Percentiles rank a stretch among this genome's conserved stretches.
Conservation (phyloP, 2,888 invertebrate species). For the Lepidocyrtinus sp. region DNA sequence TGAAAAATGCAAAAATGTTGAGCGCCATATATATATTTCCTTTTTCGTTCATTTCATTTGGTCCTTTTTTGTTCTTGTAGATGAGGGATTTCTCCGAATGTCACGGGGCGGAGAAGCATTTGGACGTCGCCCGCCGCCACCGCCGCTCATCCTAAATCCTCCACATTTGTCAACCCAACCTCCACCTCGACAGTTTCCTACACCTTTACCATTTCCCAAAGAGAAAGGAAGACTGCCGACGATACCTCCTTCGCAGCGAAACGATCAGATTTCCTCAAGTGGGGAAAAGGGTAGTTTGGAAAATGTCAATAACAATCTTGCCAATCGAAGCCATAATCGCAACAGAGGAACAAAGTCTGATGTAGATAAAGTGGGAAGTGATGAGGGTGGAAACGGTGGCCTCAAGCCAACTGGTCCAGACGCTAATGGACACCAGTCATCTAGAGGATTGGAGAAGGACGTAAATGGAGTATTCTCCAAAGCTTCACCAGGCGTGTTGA, state of each 20-base stretch:
- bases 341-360: constrained; percentile 62
- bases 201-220: constrained; percentile 63
- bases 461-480: constrained; percentile 81
- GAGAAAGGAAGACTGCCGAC: constrained; percentile 60
- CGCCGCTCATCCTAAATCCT: constrained; percentile 68
- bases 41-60: constrained; percentile 12
- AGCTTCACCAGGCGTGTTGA: constrained; percentile 73
- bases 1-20: constrained; percentile 14
- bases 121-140: constrained; percentile 70
- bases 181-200: constrained; percentile 66
- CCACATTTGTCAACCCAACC: constrained; percentile 70
- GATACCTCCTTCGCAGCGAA: constrained; percentile 50
- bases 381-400: constrained; percentile 61
- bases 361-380: constrained; percentile 61
- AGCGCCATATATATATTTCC: background rate
- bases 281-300: constrained; percentile 57
- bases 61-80: constrained; percentile 56
- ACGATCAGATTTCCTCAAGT: constrained; percentile 56
- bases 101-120: constrained; percentile 70
- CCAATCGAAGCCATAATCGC: constrained; percentile 64
- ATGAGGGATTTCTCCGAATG: constrained; percentile 70
- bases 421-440: constrained; percentile 61
- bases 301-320: constrained; percentile 64
- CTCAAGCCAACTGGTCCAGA: constrained; percentile 60
- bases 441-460: constrained; percentile 76